Conservation (phyloP, 1,140 invertebrate species). For the Onthophagus taurus region DNA sequence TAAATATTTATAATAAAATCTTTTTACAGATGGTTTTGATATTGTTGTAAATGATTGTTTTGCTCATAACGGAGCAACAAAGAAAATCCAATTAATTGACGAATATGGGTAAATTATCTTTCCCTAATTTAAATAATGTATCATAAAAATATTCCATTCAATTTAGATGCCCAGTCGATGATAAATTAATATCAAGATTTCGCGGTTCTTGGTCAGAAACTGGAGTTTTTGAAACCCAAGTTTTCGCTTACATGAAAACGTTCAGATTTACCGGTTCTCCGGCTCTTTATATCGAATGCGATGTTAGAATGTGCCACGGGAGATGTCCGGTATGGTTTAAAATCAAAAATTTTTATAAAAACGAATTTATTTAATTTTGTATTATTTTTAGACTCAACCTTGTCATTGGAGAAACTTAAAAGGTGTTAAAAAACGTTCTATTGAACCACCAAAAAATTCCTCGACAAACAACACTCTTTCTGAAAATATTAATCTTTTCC, state of each 20-base stretch:
- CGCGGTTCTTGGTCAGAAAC: slow-evolving; percentile 84
- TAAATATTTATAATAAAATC: slow-evolving; percentile 1
- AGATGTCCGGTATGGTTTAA: slow-evolving; percentile 68
- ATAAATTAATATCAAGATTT: slow-evolving; percentile 86
- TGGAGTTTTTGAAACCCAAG: slow-evolving; percentile 85
- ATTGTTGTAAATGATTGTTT: slow-evolving; percentile 94
- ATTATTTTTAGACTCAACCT: slow-evolving; percentile 64
- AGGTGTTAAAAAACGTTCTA: slow-evolving; percentile 60
- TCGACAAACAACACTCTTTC: slow-evolving; percentile 45
- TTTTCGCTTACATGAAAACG: slow-evolving; percentile 92
- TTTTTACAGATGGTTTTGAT: slow-evolving; percentile 77
- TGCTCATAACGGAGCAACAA: slow-evolving; percentile 87
- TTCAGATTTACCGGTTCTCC: slow-evolving; percentile 89
- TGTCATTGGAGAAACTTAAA: slow-evolving; percentile 89
- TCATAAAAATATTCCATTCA: slow-evolving; percentile 2
- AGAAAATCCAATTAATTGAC: slow-evolving; percentile 84
- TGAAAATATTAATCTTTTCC: slow-evolving; percentile 82
- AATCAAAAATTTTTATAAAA: too few species aligned
- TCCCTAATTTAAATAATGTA: not conserved
- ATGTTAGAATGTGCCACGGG: slow-evolving; percentile 90
- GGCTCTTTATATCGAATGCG: slow-evolving; percentile 88
- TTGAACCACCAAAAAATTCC: slow-evolving; percentile 31
- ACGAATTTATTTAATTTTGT: slow-evolving; percentile 3
- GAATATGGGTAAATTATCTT: slow-evolving; percentile 65
- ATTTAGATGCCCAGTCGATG: slow-evolving; percentile 80